Conservation (phyloP, 2,113 vertebrate genomes). For the Phodopus roborovskii region DNA sequence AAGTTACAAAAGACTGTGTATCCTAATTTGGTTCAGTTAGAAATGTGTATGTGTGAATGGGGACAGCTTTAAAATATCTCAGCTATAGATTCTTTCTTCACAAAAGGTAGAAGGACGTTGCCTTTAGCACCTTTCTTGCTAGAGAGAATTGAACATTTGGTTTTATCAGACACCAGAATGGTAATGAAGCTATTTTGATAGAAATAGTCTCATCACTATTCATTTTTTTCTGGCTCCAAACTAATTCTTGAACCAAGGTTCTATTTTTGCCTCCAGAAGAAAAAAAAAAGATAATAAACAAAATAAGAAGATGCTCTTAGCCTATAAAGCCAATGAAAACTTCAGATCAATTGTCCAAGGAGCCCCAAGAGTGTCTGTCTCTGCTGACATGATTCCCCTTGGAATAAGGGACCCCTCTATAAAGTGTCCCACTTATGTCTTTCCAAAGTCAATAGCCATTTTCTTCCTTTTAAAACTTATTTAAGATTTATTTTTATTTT, state of each 20-base stretch:
- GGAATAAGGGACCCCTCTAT: not conserved
- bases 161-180: slow-evolving; percentile 87
- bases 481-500: not conserved
- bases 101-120: slow-evolving; percentile 84
- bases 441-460: not conserved
- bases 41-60: slow-evolving; percentile 71
- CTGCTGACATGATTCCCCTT: not conserved
- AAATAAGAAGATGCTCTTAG: slow-evolving; percentile 75
- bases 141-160: slow-evolving; percentile 87
- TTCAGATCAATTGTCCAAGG: not conserved
- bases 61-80: slow-evolving; percentile 84
- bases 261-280: slow-evolving; percentile 75
- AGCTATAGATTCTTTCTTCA: slow-evolving; percentile 83
- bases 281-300: slow-evolving; percentile 61
- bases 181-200: slow-evolving; percentile 89
- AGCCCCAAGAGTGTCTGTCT: not conserved
- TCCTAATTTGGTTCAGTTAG: slow-evolving; percentile 68
- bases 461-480: not conserved
- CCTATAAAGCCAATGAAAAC: slow-evolving; percentile 37
- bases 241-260: slow-evolving; percentile 87
- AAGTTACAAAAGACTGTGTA: slow-evolving; percentile 67
- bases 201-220: slow-evolving; percentile 89
- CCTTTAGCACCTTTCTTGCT: slow-evolving; percentile 85
- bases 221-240: slow-evolving; percentile 87
- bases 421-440: fast-evolving